Evolutionary conservation across 2,888 invertebrate genomes (phyloP), one percentile per base, ranked within the genome.

Genomic region (Caenorhabditis drosophilae): DNA sequence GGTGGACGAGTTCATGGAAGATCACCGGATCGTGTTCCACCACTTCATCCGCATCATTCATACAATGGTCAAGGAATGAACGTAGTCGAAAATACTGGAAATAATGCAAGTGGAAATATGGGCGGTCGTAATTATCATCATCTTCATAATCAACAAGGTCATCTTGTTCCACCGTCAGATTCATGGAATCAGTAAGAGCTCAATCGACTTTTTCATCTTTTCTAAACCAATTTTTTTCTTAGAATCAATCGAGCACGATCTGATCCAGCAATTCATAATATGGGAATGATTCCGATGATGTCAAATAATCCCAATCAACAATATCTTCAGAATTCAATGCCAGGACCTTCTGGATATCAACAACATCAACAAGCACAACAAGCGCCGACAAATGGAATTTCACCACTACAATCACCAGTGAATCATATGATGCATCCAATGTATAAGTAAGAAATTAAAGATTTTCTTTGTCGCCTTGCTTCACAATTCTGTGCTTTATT

Each of bases 221-320:
- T 31, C 31, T 9, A 31, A 31, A 31, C 31, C 6, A 31, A 31
- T 31, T 31, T 9, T 31, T 31, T 6, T 31, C 12, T 31, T 55
- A 74, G 74, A 50, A 70, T 75, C 38, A 70, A 70, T 44, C 72
- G 81, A n/a, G 80, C 81, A 1, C 70, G 77, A 12, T 76, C 76
- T 9, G 81, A 82, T 41, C 78, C 81, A 1, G 74, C 81, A 20
- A 79, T 81, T 20, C 64, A 72, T 59, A 75, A 80, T 62, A 75
- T 75, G 71, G 77, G 55, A 3, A 66, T 59, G 59, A 26, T 45
- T 18, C 48, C 50, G 12, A 36, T 51, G 46, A 35, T 34, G 18
- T 26, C 31, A 27, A 15, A 20, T n/a, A 16, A 11, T 16, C 46
- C 48, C 7, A 4, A 34, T 34, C 57, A 53, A 2, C 51, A 53